These are phyloP conservation scores for Drosophila bipectinata DNA, from an alignment of 1,140 invertebrate species.

Conservation along the genomic window DNA sequence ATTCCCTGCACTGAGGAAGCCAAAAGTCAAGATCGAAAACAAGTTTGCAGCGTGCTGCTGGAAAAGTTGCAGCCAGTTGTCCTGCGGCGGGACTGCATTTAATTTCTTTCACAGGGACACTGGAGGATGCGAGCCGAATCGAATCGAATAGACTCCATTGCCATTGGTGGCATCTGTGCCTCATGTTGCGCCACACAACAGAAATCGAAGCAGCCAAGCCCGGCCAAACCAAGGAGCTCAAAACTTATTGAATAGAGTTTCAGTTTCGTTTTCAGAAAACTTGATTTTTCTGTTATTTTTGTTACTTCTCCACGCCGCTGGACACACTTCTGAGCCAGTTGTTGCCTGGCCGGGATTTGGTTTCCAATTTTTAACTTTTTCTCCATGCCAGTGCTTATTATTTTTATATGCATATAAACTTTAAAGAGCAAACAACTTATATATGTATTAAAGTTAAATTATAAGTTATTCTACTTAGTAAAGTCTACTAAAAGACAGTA, in stretches of 20 bases:
- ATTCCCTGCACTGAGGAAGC: slow-evolving; percentile 28
- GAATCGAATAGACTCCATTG: slow-evolving; percentile 24
- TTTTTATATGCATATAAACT: background rate
- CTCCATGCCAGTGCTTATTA: background rate
- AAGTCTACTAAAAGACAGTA: background rate
- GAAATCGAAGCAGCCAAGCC: slow-evolving; percentile 22
- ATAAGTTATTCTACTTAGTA: no score
- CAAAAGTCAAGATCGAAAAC: slow-evolving; percentile 71
- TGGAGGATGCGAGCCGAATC: slow-evolving; percentile 43
- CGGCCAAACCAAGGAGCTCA: background rate
- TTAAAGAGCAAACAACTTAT: background rate
- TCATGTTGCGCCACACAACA: slow-evolving; percentile 23
- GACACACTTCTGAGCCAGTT: slow-evolving; percentile 3
- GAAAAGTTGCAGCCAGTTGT: slow-evolving; percentile 56
- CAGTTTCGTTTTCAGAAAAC: slow-evolving; percentile 45
- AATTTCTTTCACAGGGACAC: slow-evolving; percentile 56
- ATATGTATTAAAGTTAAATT: background rate
- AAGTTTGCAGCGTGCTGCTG: slow-evolving; percentile 32
- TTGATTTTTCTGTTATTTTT: slow-evolving; percentile 44
- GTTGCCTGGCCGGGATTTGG: slow-evolving; percentile 1
- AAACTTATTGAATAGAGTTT: slow-evolving; percentile 67
- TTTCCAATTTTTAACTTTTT: slow-evolving; percentile 7
- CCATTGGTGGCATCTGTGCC: slow-evolving; percentile 12
- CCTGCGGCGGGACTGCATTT: slow-evolving; percentile 52
- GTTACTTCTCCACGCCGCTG: background rate